Base-by-base conservation (phyloP, 2,888 invertebrate species). In the Leucophenga montana region DNA sequence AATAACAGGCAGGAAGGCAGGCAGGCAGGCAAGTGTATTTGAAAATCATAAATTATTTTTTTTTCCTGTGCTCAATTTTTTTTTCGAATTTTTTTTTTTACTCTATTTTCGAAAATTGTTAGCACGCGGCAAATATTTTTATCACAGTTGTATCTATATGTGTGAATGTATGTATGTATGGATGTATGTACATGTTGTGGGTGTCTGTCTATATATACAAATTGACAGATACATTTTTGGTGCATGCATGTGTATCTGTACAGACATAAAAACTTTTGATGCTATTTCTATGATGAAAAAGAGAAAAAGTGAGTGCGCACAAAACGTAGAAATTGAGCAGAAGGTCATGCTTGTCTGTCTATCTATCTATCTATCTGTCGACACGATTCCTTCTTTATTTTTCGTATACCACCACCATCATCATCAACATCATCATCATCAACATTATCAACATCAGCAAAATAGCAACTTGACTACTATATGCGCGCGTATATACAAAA, bases 61-160 rank as follows among this genome's bases (percentile, higher is more conserved):
- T 13, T 54, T 54, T 54, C 22, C 22, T 22, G 20, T 54, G 18
- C n/a, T 16, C 11, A 59, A n/a, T 39, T 65, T 67, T 68, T n/a
- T n/a, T n/a, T n/a, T n/a, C n/a, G n/a, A 59, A n/a, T 39, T 65
- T 67, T 68, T 50, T 50, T 56, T 65, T 46, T 66, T 5, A 39
- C 65, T 71, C 48, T 14, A 48, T 65, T 64, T 68, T 68, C 39
- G n/a, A 44, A 71, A 65, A 50, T n/a, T 50, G 50, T 50, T 27
- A 48, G 44, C 54, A 50, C 46, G 44, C 6, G 22, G 27, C 68
- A 44, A 22, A 18, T 54, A 20, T 22, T 54, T 54, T n/a, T 20
- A n/a, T 20, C 1, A 46, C 20, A 62, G 16, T 33, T 20, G 33
- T 16, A 62, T 62, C 3, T 44, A n/a, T 22, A 8, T 54, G 11